Percentiles rank a stretch among this genome's conserved stretches.
Conservation (phyloP, 1,140 invertebrate genomes). For the Oscheius sp. region DNA sequence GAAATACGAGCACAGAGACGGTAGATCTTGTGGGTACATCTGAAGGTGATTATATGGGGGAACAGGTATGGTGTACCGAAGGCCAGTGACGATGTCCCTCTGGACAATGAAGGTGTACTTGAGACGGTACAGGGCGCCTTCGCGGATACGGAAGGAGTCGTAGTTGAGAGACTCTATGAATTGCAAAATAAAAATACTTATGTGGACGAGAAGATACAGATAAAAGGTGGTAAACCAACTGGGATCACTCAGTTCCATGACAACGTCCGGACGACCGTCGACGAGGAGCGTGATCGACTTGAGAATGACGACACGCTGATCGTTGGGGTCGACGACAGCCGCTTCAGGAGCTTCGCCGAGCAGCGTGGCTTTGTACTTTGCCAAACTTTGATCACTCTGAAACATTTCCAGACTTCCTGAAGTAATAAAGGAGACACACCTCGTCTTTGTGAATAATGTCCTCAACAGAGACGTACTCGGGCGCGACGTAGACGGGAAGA, state of each 20-base stretch:
- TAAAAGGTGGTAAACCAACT: not conserved
- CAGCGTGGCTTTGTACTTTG: not conserved
- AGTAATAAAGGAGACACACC: conserved; percentile 3
- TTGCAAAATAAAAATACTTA: not conserved
- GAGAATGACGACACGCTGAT: not conserved
- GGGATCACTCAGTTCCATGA: not conserved
- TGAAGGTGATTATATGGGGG: not conserved
- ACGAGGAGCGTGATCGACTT: not conserved
- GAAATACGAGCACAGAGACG: not conserved
- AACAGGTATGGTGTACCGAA: not conserved
- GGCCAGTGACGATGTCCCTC: conserved; percentile 5
- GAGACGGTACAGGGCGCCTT: not conserved
- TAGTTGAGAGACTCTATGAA: not conserved
- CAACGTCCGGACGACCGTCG: not conserved
- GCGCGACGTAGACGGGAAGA: conserved; percentile 91
- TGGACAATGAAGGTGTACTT: not conserved
- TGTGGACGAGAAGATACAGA: not conserved
- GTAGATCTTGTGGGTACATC: not conserved
- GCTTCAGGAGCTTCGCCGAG: not conserved
- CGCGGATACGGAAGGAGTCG: not conserved
- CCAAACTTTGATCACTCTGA: not conserved
- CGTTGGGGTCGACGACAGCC: not conserved
- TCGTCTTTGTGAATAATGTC: conserved; percentile 87
- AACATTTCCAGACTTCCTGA: not conserved
- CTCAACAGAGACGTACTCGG: conserved; percentile 86